These are phyloP conservation scores for Cairina moschata DNA, from an alignment of 2,113 vertebrate genomes.

Conservation along the genomic window DNA sequence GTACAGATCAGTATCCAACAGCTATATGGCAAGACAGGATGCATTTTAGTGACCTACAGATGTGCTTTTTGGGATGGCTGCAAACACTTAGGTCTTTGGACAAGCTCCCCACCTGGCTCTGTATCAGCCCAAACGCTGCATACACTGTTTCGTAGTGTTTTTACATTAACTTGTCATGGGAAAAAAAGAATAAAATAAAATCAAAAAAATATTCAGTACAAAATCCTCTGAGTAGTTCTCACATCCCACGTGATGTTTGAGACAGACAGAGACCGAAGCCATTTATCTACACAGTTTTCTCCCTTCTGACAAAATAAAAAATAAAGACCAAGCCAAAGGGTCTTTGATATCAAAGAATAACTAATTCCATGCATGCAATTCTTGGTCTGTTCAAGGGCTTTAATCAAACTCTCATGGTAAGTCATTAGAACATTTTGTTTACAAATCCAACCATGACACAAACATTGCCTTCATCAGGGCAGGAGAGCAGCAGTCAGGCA, in stretches of 20 bases:
- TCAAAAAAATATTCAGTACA: neutral
- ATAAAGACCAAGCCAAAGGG: neutral
- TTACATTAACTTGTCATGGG: neutral
- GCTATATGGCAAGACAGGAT: neutral
- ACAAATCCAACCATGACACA: conserved; percentile 18
- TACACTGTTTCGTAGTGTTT: neutral
- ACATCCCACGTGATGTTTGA: conserved; percentile 3
- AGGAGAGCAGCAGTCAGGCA: neutral
- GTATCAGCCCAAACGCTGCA: neutral
- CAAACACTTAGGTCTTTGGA: neutral
- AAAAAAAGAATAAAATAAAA: neutral
- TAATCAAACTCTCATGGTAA: conserved; percentile 27
- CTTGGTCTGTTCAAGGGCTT: conserved; percentile 30
- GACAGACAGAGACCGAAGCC: neutral
- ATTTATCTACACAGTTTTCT: conserved; percentile 33
- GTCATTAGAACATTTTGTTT: conserved; percentile 27
- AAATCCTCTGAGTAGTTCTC: conserved; percentile 8
- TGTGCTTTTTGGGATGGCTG: neutral
- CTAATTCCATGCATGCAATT: neutral
- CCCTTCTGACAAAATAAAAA: neutral
- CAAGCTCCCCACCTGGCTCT: neutral
- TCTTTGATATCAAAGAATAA: conserved; percentile 46
- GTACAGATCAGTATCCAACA: neutral
- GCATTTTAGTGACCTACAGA: conserved; percentile 1
- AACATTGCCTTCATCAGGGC: neutral